These are phyloP conservation scores for Tonatia bakeri DNA, from an alignment of 2,113 vertebrate species.

Conservation along the genomic window DNA sequence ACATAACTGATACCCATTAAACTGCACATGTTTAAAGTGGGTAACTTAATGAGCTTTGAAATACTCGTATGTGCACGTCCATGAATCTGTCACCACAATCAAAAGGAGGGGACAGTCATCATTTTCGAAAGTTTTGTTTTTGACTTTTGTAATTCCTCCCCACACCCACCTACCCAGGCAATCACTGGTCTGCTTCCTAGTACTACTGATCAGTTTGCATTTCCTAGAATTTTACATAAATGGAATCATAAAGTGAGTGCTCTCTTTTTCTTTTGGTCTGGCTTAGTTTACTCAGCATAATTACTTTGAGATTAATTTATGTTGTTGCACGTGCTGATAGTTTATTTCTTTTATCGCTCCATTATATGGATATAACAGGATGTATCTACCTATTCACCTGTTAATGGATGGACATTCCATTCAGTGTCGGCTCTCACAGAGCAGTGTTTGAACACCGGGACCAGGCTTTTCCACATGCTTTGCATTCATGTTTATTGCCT, in stretches of 20 bases:
- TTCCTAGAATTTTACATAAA: not conserved
- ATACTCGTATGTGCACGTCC: not conserved
- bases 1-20: not conserved
- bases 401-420: not conserved
- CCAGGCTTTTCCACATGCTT: not conserved
- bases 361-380: not conserved
- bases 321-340: not conserved
- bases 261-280: not conserved
- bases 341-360: not conserved
- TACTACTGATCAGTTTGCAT: too few species aligned
- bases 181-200: not conserved
- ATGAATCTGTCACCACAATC: not conserved
- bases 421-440: not conserved
- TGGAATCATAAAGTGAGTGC: not conserved
- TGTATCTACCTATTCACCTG: not conserved
- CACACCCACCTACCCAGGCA: not conserved
- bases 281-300: not conserved
- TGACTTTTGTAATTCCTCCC: not conserved
- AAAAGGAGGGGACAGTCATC: not conserved
- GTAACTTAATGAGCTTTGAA: not conserved
- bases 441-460: not conserved
- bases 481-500: not conserved
- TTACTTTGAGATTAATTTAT: not conserved
- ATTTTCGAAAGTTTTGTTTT: not conserved
- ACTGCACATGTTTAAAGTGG: not conserved